Evolutionary conservation across 2,113 vertebrate species (phyloP), one percentile per base, ranked within the genome.

Genomic region (Cynopterus brachyotis): DNA sequence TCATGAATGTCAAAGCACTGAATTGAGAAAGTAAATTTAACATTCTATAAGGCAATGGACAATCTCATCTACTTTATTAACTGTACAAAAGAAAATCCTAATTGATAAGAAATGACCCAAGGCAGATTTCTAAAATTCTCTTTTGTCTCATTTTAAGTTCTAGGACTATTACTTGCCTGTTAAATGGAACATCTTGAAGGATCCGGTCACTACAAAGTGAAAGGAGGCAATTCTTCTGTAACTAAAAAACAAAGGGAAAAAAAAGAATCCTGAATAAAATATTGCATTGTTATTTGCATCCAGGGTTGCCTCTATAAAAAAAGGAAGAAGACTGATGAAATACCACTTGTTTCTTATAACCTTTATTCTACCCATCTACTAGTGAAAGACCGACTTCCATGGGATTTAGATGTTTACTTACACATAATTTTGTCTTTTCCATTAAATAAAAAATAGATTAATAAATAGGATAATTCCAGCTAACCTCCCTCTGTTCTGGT

Each of bases 151-250:
- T 64, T 85, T 97, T 94, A 66, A 96, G 84, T 80, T 70, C 40
- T 82, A 45, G 42, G n/a, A 13, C 53, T 62, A 69, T 95, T 84
- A 98, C 98, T 97, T 98, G 99, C 99, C 99, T 99, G 99, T 99
- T 99, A 98, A 99, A 99, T 30, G 99, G 99, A 97, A 99, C 99
- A 97, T 99, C 99, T 94, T 99, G 99, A 97, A 99, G 98, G 92
- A 99, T 99, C 92, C 99, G 99, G 96, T 99, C 99, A 95, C 99
- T 99, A 98, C 99, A 99, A 47, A 99, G 99, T 94, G 99, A 99
- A 97, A 99, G 99, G 82, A 99, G 99, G 97, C 99, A 99, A 97
- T 99, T 99, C 98, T 99, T 99, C 98, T 99, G 99, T 97, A 99
- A 98, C 99, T 99, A 67, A 42, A 95, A 95, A 96, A 90, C 62